Conservation (phyloP, 2,797 vertebrate species). For the Poecilia wingei region DNA sequence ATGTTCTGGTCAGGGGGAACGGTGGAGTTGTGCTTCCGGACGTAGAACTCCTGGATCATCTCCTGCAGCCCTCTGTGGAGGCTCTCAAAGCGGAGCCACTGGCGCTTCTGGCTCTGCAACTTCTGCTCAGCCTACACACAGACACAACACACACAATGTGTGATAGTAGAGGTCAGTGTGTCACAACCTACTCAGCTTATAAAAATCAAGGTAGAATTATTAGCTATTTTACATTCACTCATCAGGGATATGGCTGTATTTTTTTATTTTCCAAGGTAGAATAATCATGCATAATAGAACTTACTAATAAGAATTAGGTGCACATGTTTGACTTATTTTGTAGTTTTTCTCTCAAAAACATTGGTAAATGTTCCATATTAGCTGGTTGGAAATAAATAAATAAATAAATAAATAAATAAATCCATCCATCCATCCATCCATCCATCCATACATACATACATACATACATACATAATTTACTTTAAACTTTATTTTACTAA, state of each 20-base stretch:
- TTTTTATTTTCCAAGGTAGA: not conserved
- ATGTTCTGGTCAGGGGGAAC: constrained; percentile 67
- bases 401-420: no score
- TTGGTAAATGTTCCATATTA: not conserved
- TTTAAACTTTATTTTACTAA: no score
- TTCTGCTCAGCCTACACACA: constrained; percentile 79
- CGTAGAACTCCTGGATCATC: constrained; percentile 82
- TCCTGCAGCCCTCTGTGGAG: constrained; percentile 82
- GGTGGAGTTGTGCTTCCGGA: constrained; percentile 74
- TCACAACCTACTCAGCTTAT: not conserved
- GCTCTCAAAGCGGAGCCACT: constrained; percentile 84
- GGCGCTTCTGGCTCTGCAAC: constrained; percentile 75
- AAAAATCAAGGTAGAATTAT: not conserved
- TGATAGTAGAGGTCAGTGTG: not conserved
- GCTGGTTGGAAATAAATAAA: not conserved
- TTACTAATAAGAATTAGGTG: not conserved
- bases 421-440: not conserved
- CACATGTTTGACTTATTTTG: not conserved
- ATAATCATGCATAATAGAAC: not conserved
- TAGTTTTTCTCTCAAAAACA: not conserved
- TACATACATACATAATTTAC: no score
- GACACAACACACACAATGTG: not conserved
- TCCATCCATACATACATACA: no score
- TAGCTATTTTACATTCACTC: not conserved
- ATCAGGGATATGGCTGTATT: not conserved